A percentile compares a stretch with the other conserved stretches of the same genome.
These are phyloP conservation scores for Coryphaenoides rupestris DNA, from an alignment of 2,113 vertebrate genomes.

Conservation along the genomic window DNA sequence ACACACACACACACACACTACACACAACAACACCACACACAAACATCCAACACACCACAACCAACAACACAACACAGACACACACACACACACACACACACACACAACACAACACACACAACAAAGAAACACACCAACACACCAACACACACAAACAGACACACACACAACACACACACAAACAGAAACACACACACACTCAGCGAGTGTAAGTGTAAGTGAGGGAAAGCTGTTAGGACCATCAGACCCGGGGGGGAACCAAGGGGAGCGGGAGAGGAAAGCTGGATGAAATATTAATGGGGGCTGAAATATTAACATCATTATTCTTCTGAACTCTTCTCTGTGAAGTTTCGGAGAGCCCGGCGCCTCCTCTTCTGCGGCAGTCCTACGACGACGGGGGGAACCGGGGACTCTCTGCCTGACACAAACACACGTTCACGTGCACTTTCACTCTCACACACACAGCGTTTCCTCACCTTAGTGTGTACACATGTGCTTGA, in stretches of 20 bases:
- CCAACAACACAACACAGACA: background rate
- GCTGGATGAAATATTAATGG: constrained; percentile 69
- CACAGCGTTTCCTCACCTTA: too few relatives aligned
- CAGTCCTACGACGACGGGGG: too few relatives aligned
- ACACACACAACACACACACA: constrained; percentile 8
- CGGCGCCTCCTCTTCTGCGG: constrained; percentile 31
- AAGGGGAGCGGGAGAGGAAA: constrained; percentile 51
- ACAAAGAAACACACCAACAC: too few relatives aligned
- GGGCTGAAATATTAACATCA: constrained; percentile 62
- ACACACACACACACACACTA: background rate
- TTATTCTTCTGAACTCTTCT: constrained; percentile 50
- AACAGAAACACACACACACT: background rate
- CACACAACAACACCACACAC: constrained; percentile 8
- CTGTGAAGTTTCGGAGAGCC: constrained; percentile 37
- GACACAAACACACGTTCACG: too few relatives aligned
- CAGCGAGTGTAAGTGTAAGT: constrained; percentile 2
- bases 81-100: constrained; percentile 1
- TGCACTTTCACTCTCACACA: too few relatives aligned
- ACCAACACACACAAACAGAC: constrained; percentile 2
- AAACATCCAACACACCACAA: background rate
- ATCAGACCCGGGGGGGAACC: constrained; percentile 48
- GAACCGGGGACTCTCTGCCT: too few relatives aligned
- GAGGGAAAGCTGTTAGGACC: constrained; percentile 41
- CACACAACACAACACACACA: too few relatives aligned
- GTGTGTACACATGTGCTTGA: too few relatives aligned